Conservation (phyloP, 2,888 invertebrate species). For the Apotomis betuletana region DNA sequence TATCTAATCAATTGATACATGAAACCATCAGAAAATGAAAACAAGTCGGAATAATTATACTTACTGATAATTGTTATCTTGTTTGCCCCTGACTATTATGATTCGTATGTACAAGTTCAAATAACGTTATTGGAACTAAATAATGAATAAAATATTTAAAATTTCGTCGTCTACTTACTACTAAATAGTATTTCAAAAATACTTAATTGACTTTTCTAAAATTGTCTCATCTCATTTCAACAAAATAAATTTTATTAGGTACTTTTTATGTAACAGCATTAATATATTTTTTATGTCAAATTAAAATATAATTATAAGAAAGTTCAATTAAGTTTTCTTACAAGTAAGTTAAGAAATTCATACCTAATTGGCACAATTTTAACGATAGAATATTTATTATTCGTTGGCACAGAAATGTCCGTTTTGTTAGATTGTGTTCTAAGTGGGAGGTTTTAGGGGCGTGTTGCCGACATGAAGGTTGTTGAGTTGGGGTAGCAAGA, state of each 20-base stretch:
- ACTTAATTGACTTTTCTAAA: constrained; percentile 35
- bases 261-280: neutral
- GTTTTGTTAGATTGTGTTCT: constrained; percentile 48
- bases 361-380: constrained; percentile 33
- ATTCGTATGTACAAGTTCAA: neutral
- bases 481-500: constrained; percentile 87
- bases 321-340: neutral
- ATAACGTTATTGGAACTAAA: neutral
- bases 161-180: constrained; percentile 1
- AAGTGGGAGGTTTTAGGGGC: constrained; percentile 74
- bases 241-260: constrained; percentile 12
- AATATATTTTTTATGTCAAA: neutral
- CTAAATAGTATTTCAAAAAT: constrained; percentile 15
- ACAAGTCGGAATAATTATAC: neutral
- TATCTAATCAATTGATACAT: constrained; percentile 9
- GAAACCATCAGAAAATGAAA: constrained; percentile 11
- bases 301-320: neutral
- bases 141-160: neutral
- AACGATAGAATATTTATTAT: constrained; percentile 42
- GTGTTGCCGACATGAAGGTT: constrained; percentile 78
- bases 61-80: constrained; percentile 2
- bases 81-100: neutral
- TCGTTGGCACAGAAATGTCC: constrained; percentile 53
- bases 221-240: constrained; percentile 24
- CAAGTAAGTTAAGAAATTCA: constrained; percentile 18